Base-by-base conservation (phyloP, 2,888 invertebrate genomes). In the Tinea pellionella region DNA sequence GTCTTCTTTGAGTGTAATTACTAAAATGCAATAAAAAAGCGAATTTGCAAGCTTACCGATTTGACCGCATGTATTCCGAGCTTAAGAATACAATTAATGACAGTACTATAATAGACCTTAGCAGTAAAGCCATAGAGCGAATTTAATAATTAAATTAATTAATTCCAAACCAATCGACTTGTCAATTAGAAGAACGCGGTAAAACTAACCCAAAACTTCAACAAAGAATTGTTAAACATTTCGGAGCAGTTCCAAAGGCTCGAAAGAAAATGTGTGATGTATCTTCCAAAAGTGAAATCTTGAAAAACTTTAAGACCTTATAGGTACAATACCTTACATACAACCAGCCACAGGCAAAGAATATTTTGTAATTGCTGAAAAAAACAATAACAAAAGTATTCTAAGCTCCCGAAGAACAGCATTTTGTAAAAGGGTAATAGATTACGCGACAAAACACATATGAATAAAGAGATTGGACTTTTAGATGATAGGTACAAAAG, bases 281-380 rank as follows among this genome's bases (percentile, higher is more conserved):
- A 74, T 65, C 66, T 80, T 47, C 71, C 67, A 72, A 78, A 77
- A 75, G 76, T 78, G 80, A 80, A 77, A 80, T 75, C 72, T 76
- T 74, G 70, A 77, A 74, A 74, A 77, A 70, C 66, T 69, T 68
- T 67, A n/a, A 72, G 72, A 70, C 68, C 69, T 64, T 61, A 59
- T 73, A 74, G 78, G 86, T 88, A 89, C 89, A 89, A 89, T 93
- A 93, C 92, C 93, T 93, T 90, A 92, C 91, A 89, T 92, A 93
- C 86, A 93, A 92, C 93, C 92, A 93, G 90, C 93, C 92, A 91
- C 93, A 93, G 89, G 92, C 92, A 92, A 93, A 93, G 92, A 92
- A 92, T 91, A 92, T 91, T 91, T 91, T 91, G 91, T 90, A 91
- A 89, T 91, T 91, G 89, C 92, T 92, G 91, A 90, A 91, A 91